Evolutionary conservation across 2,797 vertebrate genomes (phyloP), one percentile per base, ranked within the genome.

Genomic region (Tachyglossus aculeatus): DNA sequence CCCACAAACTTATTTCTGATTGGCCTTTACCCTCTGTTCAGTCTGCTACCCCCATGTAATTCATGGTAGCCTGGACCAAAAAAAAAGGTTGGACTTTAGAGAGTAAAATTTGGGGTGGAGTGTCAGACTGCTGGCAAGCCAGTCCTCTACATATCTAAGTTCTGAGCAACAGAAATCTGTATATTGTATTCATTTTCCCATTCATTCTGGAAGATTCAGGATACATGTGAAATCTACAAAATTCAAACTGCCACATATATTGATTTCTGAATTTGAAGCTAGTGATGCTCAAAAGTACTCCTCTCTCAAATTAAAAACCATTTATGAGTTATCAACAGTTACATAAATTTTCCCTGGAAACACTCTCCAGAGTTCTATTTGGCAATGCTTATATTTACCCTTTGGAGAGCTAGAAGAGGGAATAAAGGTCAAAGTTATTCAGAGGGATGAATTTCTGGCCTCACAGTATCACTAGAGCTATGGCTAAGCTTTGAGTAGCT

Each of bases 381-480:
- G 70, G 39, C 33, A 38, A 2, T 2, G 1, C 43, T 12, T 47
- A 14, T 2, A 0, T 37, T 47, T 40, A 3, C 25, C 48, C 63
- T 66, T 7, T 48, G 33, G 65, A 21, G 29, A 41, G 31, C 11
- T 57, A 38, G 21, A 45, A 57, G 56, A 62, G 40, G 24, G 58
- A 8, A 6, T 19, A 18, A 52, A 48, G 24, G 24, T 21, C 16
- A 51, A 47, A 56, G 31, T 32, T 62, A 29, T 5, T 4, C 9
- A 6, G 12, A 27, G 27, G 67, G 48, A 0, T 62, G 51, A 22
- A 14, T 31, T 45, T 40, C 58, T 69, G 55, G 33, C 58, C 41
- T 22, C 2, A 7, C 2, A 29, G 29, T 40, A 36, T 0, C 0
- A 0, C 36, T 22, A 0, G 4, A 52, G 6, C 11, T 3, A 21